Evolutionary conservation across 2,888 invertebrate species (phyloP).

Genomic region (Pinctada fucata): DNA sequence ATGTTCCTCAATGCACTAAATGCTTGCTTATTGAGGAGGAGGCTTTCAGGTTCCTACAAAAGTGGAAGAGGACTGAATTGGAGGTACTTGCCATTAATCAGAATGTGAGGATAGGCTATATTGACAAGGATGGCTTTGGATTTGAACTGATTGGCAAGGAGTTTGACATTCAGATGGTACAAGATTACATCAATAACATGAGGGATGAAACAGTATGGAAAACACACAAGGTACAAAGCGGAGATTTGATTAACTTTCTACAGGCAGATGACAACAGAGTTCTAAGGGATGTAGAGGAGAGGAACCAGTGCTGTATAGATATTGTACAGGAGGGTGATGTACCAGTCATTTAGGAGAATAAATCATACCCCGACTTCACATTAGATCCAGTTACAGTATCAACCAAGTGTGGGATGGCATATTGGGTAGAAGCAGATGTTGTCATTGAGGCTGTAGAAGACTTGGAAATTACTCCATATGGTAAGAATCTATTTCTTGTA

Average conservation of each 20-base stretch:
- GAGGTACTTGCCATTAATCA: not conserved
- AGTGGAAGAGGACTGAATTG: not conserved
- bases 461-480: not conserved
- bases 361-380: too few species aligned
- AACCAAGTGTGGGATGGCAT: too few species aligned
- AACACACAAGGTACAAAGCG: not conserved
- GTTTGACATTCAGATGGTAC: not conserved
- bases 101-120: not conserved
- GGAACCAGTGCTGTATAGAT: not conserved
- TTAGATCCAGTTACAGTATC: too few species aligned
- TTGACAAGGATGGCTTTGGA: not conserved
- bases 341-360: not conserved
- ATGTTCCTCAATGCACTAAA: not conserved
- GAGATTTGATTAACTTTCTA: not conserved
- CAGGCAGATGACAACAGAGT: not conserved
- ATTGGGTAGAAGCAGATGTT: not conserved
- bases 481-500: not conserved
- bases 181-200: not conserved
- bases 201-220: not conserved
- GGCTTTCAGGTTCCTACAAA: not conserved
- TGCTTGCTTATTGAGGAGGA: not conserved
- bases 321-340: not conserved
- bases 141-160: not conserved
- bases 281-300: not conserved
- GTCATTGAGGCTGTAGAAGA: not conserved